Percentiles rank a stretch among this genome's conserved stretches.
These are phyloP conservation scores for Hecatera dysodea DNA, from an alignment of 2,888 invertebrate species.

Conservation along the genomic window DNA sequence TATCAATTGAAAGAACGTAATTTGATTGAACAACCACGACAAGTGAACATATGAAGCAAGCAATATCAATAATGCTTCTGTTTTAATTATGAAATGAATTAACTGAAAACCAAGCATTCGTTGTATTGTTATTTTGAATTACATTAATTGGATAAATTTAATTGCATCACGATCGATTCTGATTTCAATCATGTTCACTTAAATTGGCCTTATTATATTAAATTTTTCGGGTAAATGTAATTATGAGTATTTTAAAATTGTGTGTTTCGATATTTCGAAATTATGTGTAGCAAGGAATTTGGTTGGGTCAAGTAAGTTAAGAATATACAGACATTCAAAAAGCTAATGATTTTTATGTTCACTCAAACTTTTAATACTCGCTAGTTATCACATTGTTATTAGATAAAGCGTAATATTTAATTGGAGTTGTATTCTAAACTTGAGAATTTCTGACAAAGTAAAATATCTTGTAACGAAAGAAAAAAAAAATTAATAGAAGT, in stretches of 20 bases:
- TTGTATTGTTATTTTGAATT: constrained; percentile 39
- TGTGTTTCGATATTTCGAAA: not conserved
- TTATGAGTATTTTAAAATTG: not conserved
- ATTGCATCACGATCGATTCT: constrained; percentile 19
- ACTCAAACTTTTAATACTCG: too few relatives aligned
- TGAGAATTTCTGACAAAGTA: too few relatives aligned
- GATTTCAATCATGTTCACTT: constrained; percentile 35
- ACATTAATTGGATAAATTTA: constrained; percentile 41
- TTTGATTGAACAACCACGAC: constrained; percentile 12
- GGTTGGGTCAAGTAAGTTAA: not conserved
- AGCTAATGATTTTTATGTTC: too few relatives aligned
- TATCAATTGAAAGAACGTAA: constrained; percentile 29
- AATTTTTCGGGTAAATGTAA: not conserved
- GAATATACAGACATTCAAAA: not conserved
- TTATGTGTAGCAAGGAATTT: not conserved
- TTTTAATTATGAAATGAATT: constrained; percentile 44
- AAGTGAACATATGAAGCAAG: constrained; percentile 17
- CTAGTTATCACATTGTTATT: too few relatives aligned
- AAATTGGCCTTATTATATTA: constrained; percentile 5
- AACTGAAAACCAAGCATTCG: constrained; percentile 41
- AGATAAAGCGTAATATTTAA: too few relatives aligned
- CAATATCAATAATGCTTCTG: constrained; percentile 12
- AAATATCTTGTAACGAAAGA: too few relatives aligned
- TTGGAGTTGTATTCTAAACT: too few relatives aligned
- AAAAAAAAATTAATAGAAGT: too few relatives aligned